phyloP scores from a whole-genome alignment of 2,797 vertebrate species.

The Euthynnus affinis region DNA sequence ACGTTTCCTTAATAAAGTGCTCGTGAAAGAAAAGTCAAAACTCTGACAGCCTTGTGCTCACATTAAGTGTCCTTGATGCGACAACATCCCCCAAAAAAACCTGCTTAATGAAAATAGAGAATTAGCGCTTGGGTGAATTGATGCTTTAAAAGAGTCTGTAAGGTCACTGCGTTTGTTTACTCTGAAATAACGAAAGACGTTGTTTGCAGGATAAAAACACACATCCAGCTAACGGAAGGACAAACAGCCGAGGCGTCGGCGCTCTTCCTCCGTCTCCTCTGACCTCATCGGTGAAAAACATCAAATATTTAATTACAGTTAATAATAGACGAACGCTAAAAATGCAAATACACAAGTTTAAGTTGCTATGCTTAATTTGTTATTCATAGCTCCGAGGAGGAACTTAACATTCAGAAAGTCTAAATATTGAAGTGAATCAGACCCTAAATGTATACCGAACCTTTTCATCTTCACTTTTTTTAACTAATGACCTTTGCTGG shows the following conservation, averaged over 20 bases:
- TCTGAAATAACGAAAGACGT: not conserved
- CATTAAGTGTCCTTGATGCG: not conserved
- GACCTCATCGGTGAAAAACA: constrained; percentile 15
- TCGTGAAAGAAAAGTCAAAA: not conserved
- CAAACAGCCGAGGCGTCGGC: not conserved
- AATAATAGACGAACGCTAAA: constrained; percentile 22
- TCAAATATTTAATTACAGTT: constrained; percentile 28
- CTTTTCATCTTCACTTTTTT: not conserved
- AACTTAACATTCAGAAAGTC: not conserved
- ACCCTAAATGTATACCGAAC: not conserved
- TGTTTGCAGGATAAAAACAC: not conserved
- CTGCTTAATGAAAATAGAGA: constrained; percentile 6
- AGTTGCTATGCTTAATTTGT: not conserved
- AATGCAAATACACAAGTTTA: not conserved
- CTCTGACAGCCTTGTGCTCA: not conserved
- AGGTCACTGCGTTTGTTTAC: not conserved
- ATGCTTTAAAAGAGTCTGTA: not conserved
- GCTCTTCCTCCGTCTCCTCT: not conserved
- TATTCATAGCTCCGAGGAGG: not conserved
- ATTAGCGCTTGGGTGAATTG: not conserved
- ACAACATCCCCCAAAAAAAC: not conserved
- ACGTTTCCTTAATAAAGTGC: not conserved
- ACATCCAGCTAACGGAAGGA: not conserved
- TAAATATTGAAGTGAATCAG: not conserved
- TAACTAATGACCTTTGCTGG: constrained; percentile 32